phyloP scores from a whole-genome alignment of 2,888 invertebrate genomes.

The Melipona beecheii region DNA sequence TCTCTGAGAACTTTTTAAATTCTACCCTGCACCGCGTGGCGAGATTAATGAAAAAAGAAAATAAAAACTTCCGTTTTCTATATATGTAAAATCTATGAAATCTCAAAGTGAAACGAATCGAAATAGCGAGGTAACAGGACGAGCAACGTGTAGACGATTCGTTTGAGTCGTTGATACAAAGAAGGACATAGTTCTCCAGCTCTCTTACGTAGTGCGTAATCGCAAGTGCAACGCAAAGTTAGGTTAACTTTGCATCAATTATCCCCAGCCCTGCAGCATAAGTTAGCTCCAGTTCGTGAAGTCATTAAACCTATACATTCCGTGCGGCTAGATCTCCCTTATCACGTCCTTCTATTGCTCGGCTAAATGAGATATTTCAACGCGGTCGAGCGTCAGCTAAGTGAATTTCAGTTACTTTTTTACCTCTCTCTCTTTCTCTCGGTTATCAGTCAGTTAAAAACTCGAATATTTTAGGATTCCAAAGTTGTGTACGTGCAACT shows the following conservation, averaged over 20 bases:
- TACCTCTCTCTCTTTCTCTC: not conserved
- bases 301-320: conserved; percentile 32
- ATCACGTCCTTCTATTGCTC: conserved; percentile 22
- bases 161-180: not conserved
- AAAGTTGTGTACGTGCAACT: not conserved
- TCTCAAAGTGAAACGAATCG: not conserved
- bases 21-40: not conserved
- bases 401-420: conserved; percentile 11
- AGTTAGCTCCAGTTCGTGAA: conserved; percentile 24
- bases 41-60: not conserved
- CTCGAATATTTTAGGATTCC: not conserved
- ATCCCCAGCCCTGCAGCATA: conserved; percentile 12
- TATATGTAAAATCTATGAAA: too few species aligned
- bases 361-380: conserved; percentile 32
- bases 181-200: not conserved
- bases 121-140: not conserved
- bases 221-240: conserved; percentile 16
- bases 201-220: not conserved
- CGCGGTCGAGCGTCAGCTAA: not conserved
- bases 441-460: not conserved
- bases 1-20: not conserved
- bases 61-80: too few species aligned
- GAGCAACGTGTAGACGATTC: not conserved
- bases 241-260: conserved; percentile 32
- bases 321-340: conserved; percentile 23